These are phyloP conservation scores for Spilosoma lubricipeda DNA, from an alignment of 2,888 invertebrate species.

Conservation along the genomic window DNA sequence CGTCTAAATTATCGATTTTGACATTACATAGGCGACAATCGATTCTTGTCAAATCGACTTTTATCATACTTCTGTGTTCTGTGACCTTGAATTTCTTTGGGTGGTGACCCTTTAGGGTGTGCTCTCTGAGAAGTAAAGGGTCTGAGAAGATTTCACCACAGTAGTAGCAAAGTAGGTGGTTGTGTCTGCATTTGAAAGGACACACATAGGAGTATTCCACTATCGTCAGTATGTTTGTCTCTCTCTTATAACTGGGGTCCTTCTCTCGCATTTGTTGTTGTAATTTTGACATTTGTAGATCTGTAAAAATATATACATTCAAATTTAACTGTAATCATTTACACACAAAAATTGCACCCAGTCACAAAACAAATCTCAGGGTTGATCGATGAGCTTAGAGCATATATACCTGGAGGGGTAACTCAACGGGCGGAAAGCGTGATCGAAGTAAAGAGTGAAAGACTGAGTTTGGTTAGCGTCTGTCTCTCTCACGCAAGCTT, in stretches of 20 bases:
- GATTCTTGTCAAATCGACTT: constrained; percentile 73
- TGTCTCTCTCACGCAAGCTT: too few relatives aligned
- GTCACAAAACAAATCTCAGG: too few relatives aligned
- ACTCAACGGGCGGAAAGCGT: too few relatives aligned
- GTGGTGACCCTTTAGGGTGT: constrained; percentile 58
- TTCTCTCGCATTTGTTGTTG: constrained; percentile 75
- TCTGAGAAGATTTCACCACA: constrained; percentile 70
- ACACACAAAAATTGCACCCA: too few relatives aligned
- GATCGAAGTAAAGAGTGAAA: too few relatives aligned
- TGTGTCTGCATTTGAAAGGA: constrained; percentile 79
- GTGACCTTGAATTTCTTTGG: constrained; percentile 76
- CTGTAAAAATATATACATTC: constrained; percentile 44
- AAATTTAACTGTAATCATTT: too few relatives aligned
- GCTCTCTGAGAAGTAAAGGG: constrained; percentile 60
- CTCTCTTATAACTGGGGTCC: constrained; percentile 75
- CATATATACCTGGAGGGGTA: too few relatives aligned
- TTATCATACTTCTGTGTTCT: constrained; percentile 78
- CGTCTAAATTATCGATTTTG: constrained; percentile 66
- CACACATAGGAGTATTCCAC: constrained; percentile 75
- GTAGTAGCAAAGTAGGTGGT: constrained; percentile 77
- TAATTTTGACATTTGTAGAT: constrained; percentile 70
- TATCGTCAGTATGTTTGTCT: constrained; percentile 74
- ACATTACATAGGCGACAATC: constrained; percentile 72
- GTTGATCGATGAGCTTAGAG: too few relatives aligned
- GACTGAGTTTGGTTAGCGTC: too few relatives aligned